phyloP scores from a whole-genome alignment of 2,113 vertebrate species.

The Condylura cristata region DNA sequence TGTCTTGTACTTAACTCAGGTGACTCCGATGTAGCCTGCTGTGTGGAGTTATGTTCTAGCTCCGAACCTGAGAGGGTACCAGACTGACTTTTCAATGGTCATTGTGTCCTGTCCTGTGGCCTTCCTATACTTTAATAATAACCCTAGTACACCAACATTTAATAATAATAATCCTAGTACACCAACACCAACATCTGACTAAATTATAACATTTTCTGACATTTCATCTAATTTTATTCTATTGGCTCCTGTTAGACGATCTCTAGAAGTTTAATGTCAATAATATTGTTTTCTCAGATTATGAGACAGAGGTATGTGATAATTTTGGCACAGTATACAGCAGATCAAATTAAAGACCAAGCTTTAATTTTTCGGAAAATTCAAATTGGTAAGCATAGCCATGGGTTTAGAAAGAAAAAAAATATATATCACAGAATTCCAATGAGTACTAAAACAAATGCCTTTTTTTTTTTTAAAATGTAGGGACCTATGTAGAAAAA shows the following conservation, averaged over 20 bases:
- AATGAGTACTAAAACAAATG: not conserved
- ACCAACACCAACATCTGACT: not conserved
- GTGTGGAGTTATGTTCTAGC: not conserved
- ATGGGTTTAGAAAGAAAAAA: not conserved
- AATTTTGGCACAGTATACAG: not conserved
- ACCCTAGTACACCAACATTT: not conserved
- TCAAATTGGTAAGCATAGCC: not conserved
- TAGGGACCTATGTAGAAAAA: not conserved
- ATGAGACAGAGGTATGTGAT: not conserved
- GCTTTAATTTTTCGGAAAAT: not conserved
- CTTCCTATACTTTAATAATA: not conserved
- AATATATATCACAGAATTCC: not conserved
- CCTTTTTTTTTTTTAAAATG: not conserved
- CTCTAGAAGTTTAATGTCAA: not conserved
- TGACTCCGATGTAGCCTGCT: not conserved
- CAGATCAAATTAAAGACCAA: not conserved
- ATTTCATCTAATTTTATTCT: not conserved
- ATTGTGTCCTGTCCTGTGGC: not conserved
- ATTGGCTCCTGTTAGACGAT: not conserved
- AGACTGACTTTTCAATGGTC: not conserved
- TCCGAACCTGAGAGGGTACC: not conserved
- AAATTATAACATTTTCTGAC: constrained; percentile 2
- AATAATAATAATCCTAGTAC: not conserved
- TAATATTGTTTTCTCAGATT: not conserved
- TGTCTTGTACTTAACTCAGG: not conserved